Evolutionary conservation across 2,113 vertebrate genomes (phyloP).

Genomic region (Grallaria varia): DNA sequence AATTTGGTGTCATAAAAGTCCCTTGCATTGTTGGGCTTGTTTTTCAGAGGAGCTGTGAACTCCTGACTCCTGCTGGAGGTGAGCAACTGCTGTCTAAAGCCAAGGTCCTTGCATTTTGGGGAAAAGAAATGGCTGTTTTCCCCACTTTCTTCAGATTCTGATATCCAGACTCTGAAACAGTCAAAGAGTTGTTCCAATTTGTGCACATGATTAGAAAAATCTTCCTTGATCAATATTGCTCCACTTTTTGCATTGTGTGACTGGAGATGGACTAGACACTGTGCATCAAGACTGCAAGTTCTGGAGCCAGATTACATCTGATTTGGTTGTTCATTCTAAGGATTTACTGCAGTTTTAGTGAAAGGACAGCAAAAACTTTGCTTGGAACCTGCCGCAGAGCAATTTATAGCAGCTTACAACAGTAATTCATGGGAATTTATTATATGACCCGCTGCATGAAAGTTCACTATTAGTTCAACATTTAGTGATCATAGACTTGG

Average conservation of each 20-base stretch:
- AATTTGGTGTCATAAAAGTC: background rate
- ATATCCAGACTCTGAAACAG: background rate
- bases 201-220: background rate
- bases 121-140: background rate
- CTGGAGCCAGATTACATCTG: background rate
- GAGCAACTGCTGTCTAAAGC: background rate
- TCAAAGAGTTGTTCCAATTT: background rate
- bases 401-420: slow-evolving; percentile 32
- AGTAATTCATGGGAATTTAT: slow-evolving; percentile 22
- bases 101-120: background rate
- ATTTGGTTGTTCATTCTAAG: background rate
- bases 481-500: background rate
- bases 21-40: background rate
- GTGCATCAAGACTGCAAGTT: background rate
- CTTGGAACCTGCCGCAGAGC: background rate
- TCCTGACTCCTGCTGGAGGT: background rate
- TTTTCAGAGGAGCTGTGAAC: background rate
- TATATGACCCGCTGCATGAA: background rate
- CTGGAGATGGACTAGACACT: background rate
- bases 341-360: background rate
- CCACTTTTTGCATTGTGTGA: background rate
- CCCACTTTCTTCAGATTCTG: background rate
- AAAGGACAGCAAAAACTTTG: background rate
- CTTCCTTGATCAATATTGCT: background rate
- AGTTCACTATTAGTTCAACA: slow-evolving; percentile 47